Conservation (phyloP, 2,888 invertebrate species). For the Temnothorax unifasciatus region DNA sequence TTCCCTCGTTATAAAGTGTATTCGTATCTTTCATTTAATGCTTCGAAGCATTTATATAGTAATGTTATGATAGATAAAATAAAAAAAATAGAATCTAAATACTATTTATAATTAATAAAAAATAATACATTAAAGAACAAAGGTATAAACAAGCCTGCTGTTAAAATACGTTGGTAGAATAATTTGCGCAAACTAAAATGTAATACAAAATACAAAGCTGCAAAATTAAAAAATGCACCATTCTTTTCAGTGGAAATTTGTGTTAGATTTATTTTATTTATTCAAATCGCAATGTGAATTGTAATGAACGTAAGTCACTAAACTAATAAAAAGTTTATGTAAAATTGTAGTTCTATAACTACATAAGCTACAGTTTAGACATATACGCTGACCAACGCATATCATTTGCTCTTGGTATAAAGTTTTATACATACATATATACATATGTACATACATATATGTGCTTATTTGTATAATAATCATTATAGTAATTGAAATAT, state of each 20-base stretch:
- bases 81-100: conserved; percentile 29
- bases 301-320: conserved; percentile 46
- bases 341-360: conserved; percentile 80
- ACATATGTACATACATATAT: conserved; percentile 76
- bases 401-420: conserved; percentile 81
- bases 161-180: conserved; percentile 53
- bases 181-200: conserved; percentile 29
- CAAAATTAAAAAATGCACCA: conserved; percentile 39
- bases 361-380: conserved; percentile 85
- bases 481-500: conserved; percentile 76
- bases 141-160: conserved; percentile 66
- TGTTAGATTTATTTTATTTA: conserved; percentile 14
- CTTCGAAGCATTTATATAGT: not conserved
- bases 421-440: conserved; percentile 75
- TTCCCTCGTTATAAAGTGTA: not conserved
- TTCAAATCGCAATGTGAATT: conserved; percentile 24
- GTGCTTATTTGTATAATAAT: conserved; percentile 76
- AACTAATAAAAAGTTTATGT: conserved; percentile 63
- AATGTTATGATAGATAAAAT: conserved; percentile 35
- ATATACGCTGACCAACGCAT: conserved; percentile 85
- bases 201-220: conserved; percentile 2
- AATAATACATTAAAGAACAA: conserved; percentile 66
- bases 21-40: not conserved
- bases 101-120: conserved; percentile 20
- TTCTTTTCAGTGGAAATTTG: conserved; percentile 31